These are phyloP conservation scores for Copidosoma floridanum DNA, from an alignment of 1,140 invertebrate genomes.

Conservation along the genomic window DNA sequence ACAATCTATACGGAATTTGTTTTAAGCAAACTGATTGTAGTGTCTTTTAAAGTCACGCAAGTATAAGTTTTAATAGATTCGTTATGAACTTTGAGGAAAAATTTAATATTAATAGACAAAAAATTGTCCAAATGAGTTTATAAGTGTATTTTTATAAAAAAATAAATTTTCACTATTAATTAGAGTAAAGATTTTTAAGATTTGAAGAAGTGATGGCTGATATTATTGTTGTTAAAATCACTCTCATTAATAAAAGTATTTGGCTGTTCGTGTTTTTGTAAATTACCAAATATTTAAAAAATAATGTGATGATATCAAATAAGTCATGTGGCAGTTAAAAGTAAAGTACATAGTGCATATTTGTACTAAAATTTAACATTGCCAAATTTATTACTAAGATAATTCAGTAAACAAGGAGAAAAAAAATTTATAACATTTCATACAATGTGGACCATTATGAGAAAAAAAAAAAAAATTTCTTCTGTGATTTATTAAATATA, in stretches of 20 bases:
- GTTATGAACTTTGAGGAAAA: no score
- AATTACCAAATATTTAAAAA: no score
- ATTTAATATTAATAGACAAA: no score
- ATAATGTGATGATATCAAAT: background rate
- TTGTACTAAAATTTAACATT: background rate
- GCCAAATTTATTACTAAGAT: background rate
- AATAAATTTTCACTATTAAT: constrained; percentile 13
- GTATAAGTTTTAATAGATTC: no score
- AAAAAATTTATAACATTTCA: constrained; percentile 1
- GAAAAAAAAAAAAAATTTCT: constrained; percentile 6
- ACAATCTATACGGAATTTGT: no score
- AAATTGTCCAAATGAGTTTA: constrained; percentile 12
- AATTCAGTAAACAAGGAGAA: background rate
- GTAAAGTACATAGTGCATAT: background rate
- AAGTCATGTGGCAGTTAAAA: no score
- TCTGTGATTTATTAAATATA: constrained; percentile 22
- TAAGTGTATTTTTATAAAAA: constrained; percentile 31
- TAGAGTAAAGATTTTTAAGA: constrained; percentile 26
- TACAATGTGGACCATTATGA: constrained; percentile 4
- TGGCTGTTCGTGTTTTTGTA: no score
- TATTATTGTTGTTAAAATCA: background rate
- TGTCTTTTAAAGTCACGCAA: no score
- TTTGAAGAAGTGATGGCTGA: background rate
- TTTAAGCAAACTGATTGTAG: no score
- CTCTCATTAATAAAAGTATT: no score